Conservation (phyloP, 2,888 invertebrate species). For the Coremacera marginata region DNA sequence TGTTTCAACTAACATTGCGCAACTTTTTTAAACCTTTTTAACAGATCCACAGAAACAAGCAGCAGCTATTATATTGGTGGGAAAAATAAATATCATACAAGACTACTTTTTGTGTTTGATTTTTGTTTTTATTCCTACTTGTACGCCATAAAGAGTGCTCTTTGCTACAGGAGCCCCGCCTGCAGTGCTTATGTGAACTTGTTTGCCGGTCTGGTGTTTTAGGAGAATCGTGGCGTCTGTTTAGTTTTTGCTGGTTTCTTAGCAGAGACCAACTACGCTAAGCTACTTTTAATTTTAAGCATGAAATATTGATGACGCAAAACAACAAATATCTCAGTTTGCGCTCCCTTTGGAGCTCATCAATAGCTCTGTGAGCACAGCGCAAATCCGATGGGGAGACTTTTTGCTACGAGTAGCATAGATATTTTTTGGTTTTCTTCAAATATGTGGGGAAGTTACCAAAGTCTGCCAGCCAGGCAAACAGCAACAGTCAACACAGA, state of each 20-base stretch:
- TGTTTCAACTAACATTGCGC: constrained; percentile 38
- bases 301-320: too few species aligned
- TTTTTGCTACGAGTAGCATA: neutral
- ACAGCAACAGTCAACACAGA: neutral
- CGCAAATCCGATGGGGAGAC: neutral
- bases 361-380: neutral
- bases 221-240: constrained; percentile 27
- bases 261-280: neutral
- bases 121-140: neutral
- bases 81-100: neutral
- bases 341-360: neutral
- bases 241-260: neutral
- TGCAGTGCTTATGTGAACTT: constrained; percentile 33
- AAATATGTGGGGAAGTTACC: constrained; percentile 44
- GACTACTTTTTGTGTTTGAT: neutral
- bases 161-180: neutral
- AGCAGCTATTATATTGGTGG: neutral
- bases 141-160: neutral
- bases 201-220: constrained; percentile 26
- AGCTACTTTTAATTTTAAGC: neutral
- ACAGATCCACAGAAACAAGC: constrained; percentile 28
- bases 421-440: constrained; percentile 37
- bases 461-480: constrained; percentile 40
- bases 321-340: too few species aligned
- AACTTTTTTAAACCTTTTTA: constrained; percentile 40